A percentile compares a stretch with the other conserved stretches of the same genome.
Evolutionary conservation across 2,888 invertebrate species (phyloP).

Genomic region (Agrilus biguttatus): DNA sequence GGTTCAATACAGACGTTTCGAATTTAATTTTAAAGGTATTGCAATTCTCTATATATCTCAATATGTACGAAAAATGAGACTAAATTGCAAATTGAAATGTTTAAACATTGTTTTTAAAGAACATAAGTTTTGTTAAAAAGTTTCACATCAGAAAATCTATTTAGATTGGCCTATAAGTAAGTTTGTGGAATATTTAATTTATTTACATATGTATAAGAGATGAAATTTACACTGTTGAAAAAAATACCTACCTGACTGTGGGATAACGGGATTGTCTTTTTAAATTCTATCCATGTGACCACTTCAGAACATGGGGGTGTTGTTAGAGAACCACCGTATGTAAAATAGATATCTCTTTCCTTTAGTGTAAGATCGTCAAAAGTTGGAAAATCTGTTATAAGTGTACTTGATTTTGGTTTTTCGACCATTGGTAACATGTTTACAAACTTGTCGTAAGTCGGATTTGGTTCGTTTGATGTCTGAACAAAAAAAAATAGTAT

Average conservation of each 20-base stretch:
- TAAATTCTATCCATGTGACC: conserved; percentile 67
- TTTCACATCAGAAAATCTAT: too few species aligned
- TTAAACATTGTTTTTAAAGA: too few species aligned
- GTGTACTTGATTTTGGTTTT: conserved; percentile 8
- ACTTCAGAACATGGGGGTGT: conserved; percentile 69
- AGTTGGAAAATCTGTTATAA: conserved; percentile 6
- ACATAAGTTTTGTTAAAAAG: too few species aligned
- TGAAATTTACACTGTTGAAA: too few species aligned
- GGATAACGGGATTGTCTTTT: conserved; percentile 55
- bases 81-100: too few species aligned
- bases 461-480: conserved; percentile 11
- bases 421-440: conserved; percentile 11
- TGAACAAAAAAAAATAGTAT: conserved; percentile 5
- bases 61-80: too few species aligned
- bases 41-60: too few species aligned
- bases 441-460: conserved; percentile 10
- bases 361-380: conserved; percentile 8
- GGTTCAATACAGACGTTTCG: too few species aligned
- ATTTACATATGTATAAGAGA: too few species aligned
- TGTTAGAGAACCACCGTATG: conserved; percentile 66
- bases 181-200: too few species aligned
- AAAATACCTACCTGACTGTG: conserved; percentile 45
- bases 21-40: too few species aligned
- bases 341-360: conserved; percentile 40
- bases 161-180: too few species aligned